Base-by-base conservation (phyloP, 2,888 invertebrate species). In the Torymus auratus region DNA sequence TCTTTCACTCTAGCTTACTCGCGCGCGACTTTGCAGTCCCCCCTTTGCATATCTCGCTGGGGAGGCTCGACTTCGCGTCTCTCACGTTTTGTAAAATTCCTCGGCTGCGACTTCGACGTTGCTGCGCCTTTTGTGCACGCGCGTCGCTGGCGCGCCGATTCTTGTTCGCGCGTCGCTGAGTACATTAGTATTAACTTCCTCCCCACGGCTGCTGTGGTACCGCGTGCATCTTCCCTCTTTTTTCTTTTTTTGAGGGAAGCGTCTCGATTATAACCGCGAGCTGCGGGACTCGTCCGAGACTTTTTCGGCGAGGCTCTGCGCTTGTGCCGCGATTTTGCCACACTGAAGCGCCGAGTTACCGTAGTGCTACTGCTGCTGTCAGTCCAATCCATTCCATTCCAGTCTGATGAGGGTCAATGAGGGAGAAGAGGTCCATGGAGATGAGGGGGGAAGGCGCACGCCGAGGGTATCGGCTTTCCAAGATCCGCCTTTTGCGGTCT, bases 1-100 rank as follows among this genome's bases (percentile, higher is more conserved):
- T 79, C 80, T 73, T 70, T 56, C 80, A 73, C 73, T 71, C 20
- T 15, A 67, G 64, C 61, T 73, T 65, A 71, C 71, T 78, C 69
- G 74, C 75, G 84, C 87, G 85, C 72, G 83, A 84, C 56, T 74
- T 86, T 86, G 28, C 3, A 28, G 28, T 28, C 86, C 86, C 83
- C 56, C 10, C 61, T 53, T 60, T 64, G 28, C 28, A 28, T 41
- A 41, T 28, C 56, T 61, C 81, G 79, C 56, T 28, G 72, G 71
- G 64, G 84, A 74, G 86, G 86, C 81, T 84, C 81, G 85, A 69
- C 67, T 72, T 62, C 71, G 56, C 52, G 53, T 17, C 60, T 74
- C 28, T 14, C 53, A 58, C 72, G 60, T 53, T 78, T 81, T 4
- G 7, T 28, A 28, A 28, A 28, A 28, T 70, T 75, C 69, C 28